Percentiles rank a stretch among this genome's conserved stretches.
phyloP scores from a whole-genome alignment of 1,140 invertebrate genomes.

The Calephelis virginiensis region DNA sequence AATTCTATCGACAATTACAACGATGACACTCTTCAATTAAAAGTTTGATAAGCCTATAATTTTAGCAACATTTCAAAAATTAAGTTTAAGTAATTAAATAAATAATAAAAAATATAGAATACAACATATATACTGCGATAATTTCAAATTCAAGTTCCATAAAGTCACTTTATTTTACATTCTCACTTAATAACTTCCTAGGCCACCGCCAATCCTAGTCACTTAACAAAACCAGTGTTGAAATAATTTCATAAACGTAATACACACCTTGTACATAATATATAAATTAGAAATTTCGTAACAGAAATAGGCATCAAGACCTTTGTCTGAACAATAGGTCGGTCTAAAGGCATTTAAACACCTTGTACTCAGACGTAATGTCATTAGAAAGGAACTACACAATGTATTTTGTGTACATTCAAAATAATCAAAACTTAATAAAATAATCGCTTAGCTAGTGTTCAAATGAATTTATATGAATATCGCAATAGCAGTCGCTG shows the following conservation, averaged over 20 bases:
- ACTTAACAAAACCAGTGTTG: background rate
- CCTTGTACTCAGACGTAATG: slow-evolving; percentile 28
- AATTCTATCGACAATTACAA: too few species aligned
- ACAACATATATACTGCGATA: too few species aligned
- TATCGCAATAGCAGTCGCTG: slow-evolving; percentile 61
- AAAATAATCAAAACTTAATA: slow-evolving; percentile 14
- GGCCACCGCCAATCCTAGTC: background rate
- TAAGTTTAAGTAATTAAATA: too few species aligned
- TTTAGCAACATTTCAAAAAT: too few species aligned
- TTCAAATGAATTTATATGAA: slow-evolving; percentile 21
- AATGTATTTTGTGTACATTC: slow-evolving; percentile 7
- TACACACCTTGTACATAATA: slow-evolving; percentile 1
- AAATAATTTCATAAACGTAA: background rate
- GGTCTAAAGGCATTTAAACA: slow-evolving; percentile 25
- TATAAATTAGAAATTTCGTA: slow-evolving; percentile 16
- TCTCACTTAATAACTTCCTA: background rate
- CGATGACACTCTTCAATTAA: too few species aligned
- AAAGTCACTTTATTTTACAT: too few species aligned
- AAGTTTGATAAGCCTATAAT: too few species aligned
- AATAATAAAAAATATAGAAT: too few species aligned
- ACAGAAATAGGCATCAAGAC: slow-evolving; percentile 14
- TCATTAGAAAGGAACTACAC: slow-evolving; percentile 57
- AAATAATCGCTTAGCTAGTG: slow-evolving; percentile 18
- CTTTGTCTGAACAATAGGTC: slow-evolving; percentile 19
- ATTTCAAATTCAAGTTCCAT: too few species aligned